These are phyloP conservation scores for Tachysurus vachellii DNA, from an alignment of 2,113 vertebrate genomes.

Conservation along the genomic window DNA sequence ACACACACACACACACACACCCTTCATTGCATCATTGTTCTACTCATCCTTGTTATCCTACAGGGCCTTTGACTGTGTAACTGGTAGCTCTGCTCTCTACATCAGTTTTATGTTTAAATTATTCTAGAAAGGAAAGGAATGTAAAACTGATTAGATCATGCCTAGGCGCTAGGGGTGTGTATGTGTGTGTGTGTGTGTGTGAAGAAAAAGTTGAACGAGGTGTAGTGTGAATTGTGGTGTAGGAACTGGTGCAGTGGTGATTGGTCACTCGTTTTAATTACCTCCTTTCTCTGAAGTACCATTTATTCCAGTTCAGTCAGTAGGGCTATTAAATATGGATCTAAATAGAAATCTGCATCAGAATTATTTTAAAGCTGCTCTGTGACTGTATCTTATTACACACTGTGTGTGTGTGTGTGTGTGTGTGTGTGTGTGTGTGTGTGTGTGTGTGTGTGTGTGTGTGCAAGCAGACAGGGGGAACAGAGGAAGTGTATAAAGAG, in stretches of 20 bases:
- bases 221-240: no score
- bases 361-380: background rate
- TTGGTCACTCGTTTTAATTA: no score
- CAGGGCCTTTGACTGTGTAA: background rate
- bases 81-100: background rate
- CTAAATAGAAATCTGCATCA: no score
- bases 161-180: no score
- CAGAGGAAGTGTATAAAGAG: constrained; percentile 87
- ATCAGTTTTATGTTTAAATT: no score
- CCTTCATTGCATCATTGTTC: background rate
- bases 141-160: no score
- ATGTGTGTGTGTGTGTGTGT: no score
- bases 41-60: background rate
- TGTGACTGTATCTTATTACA: background rate
- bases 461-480: constrained; percentile 80
- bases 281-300: background rate
- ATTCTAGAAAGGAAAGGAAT: no score
- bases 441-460: background rate
- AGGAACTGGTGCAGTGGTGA: no score
- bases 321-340: background rate
- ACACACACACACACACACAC: no score
- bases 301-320: background rate
- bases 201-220: no score
- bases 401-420: background rate
- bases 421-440: background rate